Evolutionary conservation across 2,888 invertebrate genomes (phyloP).

Genomic region (Brachyptera risi): DNA sequence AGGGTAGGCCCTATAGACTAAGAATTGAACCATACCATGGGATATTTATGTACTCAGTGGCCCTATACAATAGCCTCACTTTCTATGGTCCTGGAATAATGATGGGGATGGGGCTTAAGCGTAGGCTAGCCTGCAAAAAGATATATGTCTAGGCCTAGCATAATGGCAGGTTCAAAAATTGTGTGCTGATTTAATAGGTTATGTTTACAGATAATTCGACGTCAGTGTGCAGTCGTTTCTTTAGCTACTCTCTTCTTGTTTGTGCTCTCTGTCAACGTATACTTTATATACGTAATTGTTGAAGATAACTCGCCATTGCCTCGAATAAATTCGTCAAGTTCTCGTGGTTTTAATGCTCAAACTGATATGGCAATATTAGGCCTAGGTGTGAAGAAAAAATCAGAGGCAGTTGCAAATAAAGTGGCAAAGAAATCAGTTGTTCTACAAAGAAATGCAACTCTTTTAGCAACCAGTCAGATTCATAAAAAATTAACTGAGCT

Average conservation of each 20-base stretch:
- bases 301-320: constrained; percentile 40
- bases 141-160: no score
- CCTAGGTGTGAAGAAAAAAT: neutral
- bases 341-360: neutral
- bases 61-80: no score
- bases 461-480: constrained; percentile 27
- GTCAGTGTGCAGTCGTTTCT: constrained; percentile 42
- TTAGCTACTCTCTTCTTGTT: constrained; percentile 43
- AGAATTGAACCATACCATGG: no score
- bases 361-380: neutral
- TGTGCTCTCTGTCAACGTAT: constrained; percentile 43
- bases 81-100: no score
- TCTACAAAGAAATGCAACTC: constrained; percentile 29
- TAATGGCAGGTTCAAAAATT: no score
- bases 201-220: constrained; percentile 45
- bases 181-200: no score
- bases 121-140: no score
- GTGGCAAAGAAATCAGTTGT: neutral
- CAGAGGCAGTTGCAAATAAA: neutral
- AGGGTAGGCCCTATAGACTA: no score
- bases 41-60: no score
- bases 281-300: constrained; percentile 44
- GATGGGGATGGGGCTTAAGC: no score
- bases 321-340: constrained; percentile 2
- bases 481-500: constrained; percentile 24